Evolutionary conservation across 2,888 invertebrate species (phyloP), one percentile per base, ranked within the genome.

Genomic region (Melinaea menophilus): DNA sequence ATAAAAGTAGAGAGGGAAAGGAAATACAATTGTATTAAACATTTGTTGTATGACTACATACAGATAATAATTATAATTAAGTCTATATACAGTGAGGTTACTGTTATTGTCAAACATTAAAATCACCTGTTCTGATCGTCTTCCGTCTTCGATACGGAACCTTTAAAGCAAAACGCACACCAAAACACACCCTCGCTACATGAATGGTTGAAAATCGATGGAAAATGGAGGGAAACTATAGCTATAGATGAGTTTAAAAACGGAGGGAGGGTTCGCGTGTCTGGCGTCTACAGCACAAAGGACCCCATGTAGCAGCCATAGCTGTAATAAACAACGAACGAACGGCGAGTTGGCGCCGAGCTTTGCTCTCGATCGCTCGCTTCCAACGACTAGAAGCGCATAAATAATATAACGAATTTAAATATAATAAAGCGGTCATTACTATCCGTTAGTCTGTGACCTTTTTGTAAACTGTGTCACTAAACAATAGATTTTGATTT

Each of bases 331-430:
- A 72, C 72, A 71, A 69, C 75, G 78, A 77, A 66, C 78, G 74
- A 76, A 75, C 81, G 78, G 82, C 84, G 90, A 90, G 90, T 90
- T 85, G 82, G 78, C 82, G 81, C 74, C 83, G 81, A 82, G 88
- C 90, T 81, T 82, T 82, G 77, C 87, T 77, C 81, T 81, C 80
- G 90, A 84, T 80, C 88, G 88, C 87, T 87, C 90, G 90, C 81
- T 85, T 75, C 80, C 79, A 68, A 72, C 75, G 79, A 82, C 75
- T 81, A 78, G 69, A 75, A 81, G 78, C 79, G 75, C 71, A 74
- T 74, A 66, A 64, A 64, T 68, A 69, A 70, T 64, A 64, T 1
- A 22, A 22, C 56, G 62, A 73, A 62, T 69, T 64, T 61, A 60
- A 65, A 67, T 65, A 68, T 67, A 65, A 64, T 70, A 54, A 62